Evolutionary conservation across 2,113 vertebrate species (phyloP).

Genomic region (Psilopsiagon aurifrons): DNA sequence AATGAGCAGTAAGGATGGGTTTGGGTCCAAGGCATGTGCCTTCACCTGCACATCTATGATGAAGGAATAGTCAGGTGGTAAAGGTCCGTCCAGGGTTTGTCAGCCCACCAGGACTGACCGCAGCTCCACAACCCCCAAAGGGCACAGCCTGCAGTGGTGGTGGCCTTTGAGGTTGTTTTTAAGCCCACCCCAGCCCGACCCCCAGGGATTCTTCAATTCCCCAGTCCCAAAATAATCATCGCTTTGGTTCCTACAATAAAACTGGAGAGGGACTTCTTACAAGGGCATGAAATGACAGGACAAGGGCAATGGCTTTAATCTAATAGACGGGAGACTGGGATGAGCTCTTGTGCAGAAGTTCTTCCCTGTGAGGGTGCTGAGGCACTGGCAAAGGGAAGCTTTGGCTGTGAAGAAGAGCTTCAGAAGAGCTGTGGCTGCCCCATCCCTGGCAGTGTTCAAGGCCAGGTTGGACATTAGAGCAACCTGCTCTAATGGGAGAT

Average conservation of each 20-base stretch:
- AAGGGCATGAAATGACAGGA: background rate
- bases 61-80: background rate
- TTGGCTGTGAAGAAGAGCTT: no score
- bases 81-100: background rate
- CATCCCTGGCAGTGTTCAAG: no score
- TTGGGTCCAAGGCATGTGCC: fast-evolving
- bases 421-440: no score
- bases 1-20: background rate
- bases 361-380: no score
- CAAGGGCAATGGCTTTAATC: background rate
- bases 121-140: fast-evolving
- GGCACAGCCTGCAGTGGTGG: background rate
- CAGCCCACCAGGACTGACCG: fast-evolving
- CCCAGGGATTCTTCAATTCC: background rate
- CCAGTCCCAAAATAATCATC: fast-evolving
- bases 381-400: no score
- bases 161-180: background rate
- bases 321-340: background rate
- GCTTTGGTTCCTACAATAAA: fast-evolving
- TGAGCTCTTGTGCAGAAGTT: background rate
- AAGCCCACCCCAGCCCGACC: fast-evolving
- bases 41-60: fast-evolving
- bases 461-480: background rate
- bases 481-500: background rate
- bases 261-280: background rate